These are phyloP conservation scores for Pelecanus crispus DNA, from an alignment of 2,113 vertebrate species.

Conservation along the genomic window DNA sequence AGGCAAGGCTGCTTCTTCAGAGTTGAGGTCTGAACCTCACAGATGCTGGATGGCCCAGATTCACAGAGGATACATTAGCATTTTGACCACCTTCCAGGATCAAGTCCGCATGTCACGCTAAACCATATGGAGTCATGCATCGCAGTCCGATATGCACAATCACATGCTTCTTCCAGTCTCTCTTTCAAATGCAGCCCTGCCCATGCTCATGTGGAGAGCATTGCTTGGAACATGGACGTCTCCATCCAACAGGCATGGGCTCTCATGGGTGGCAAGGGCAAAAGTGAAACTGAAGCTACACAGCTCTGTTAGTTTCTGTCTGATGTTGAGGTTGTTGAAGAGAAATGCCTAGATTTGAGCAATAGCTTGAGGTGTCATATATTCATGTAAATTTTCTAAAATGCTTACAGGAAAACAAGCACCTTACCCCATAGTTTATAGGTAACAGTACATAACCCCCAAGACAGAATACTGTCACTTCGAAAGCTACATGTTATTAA, in stretches of 20 bases:
- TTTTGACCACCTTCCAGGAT: background rate
- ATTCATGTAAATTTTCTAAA: background rate
- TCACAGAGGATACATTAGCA: background rate
- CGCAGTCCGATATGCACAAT: background rate
- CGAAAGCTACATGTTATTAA: background rate
- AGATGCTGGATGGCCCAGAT: background rate
- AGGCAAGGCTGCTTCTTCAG: background rate
- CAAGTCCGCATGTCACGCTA: background rate
- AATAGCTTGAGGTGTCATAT: background rate
- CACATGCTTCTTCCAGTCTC: background rate
- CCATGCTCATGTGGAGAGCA: background rate
- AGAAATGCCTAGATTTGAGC: background rate
- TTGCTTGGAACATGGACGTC: rapidly evolving
- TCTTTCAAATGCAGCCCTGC: background rate
- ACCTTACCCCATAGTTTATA: background rate
- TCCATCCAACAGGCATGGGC: rapidly evolving
- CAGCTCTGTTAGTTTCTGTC: background rate
- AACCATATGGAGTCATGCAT: rapidly evolving
- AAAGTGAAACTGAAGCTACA: background rate
- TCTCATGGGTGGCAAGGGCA: background rate
- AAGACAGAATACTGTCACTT: background rate
- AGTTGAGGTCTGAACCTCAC: background rate
- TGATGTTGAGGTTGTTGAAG: background rate
- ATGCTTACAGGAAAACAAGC: background rate
- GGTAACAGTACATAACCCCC: background rate